These are phyloP conservation scores for Oreotrochilus melanogaster DNA, from an alignment of 2,113 vertebrate genomes.

Conservation along the genomic window DNA sequence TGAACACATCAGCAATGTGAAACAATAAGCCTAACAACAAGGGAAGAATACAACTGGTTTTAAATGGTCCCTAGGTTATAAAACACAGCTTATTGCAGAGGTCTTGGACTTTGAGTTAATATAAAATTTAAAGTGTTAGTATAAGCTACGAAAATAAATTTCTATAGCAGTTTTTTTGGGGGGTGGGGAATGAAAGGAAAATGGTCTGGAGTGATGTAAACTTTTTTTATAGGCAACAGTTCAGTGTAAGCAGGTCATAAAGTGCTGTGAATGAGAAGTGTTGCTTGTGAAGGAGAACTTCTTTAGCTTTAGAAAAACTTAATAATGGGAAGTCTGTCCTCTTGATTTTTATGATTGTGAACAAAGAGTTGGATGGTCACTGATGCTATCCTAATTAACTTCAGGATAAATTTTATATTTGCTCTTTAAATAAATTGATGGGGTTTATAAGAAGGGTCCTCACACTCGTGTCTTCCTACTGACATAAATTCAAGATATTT, in stretches of 20 bases:
- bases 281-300: background rate
- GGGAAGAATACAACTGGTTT: background rate
- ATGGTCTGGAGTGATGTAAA: background rate
- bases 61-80: background rate
- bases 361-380: background rate
- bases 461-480: background rate
- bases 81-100: background rate
- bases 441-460: background rate
- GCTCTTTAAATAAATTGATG: background rate
- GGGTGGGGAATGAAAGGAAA: background rate
- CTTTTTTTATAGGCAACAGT: background rate
- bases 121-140: background rate
- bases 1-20: background rate
- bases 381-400: background rate
- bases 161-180: fast-evolving
- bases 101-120: background rate
- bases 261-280: background rate
- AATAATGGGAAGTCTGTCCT: background rate
- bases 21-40: conserved; percentile 12
- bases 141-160: background rate
- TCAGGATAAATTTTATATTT: background rate
- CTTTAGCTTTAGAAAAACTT: background rate
- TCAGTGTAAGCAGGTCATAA: background rate
- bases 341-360: background rate
- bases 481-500: background rate